Evolutionary conservation across 2,797 vertebrate genomes (phyloP).

Genomic region (Rhinatrema bivittatum): DNA sequence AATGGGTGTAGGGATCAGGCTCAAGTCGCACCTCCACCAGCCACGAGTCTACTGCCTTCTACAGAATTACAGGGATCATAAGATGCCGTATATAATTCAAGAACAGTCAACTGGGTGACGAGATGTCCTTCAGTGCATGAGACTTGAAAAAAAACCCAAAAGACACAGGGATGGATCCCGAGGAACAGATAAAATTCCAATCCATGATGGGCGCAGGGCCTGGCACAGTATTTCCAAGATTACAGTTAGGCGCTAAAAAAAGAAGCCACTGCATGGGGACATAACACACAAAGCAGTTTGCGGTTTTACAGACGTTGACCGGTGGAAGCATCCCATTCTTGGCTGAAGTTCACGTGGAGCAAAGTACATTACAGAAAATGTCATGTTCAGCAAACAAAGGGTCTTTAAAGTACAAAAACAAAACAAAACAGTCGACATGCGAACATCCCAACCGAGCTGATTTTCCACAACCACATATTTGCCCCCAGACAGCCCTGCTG

Average conservation of each 20-base stretch:
- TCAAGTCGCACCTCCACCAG: too few relatives aligned
- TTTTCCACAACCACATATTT: too few relatives aligned
- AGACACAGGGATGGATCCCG: neutral
- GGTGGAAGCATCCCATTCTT: too few relatives aligned
- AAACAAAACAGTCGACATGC: neutral
- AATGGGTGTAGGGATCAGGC: too few relatives aligned
- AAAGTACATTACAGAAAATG: too few relatives aligned
- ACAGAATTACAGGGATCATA: too few relatives aligned
- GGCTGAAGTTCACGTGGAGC: neutral
- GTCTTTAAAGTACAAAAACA: neutral
- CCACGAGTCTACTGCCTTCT: too few relatives aligned
- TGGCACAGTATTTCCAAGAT: too few relatives aligned
- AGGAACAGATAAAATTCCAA: neutral
- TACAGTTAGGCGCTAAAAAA: neutral
- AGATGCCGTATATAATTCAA: too few relatives aligned
- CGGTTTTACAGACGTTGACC: neutral
- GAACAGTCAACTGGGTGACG: neutral
- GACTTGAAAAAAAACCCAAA: neutral
- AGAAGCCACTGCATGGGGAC: accelerated
- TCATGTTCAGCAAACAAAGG: neutral
- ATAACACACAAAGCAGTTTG: neutral
- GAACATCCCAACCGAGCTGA: too few relatives aligned
- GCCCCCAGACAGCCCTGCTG: too few relatives aligned
- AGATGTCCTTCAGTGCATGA: neutral
- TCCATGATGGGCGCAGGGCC: neutral